phyloP scores from a whole-genome alignment of 2,888 invertebrate species.

The Drosophila subsilvestris region DNA sequence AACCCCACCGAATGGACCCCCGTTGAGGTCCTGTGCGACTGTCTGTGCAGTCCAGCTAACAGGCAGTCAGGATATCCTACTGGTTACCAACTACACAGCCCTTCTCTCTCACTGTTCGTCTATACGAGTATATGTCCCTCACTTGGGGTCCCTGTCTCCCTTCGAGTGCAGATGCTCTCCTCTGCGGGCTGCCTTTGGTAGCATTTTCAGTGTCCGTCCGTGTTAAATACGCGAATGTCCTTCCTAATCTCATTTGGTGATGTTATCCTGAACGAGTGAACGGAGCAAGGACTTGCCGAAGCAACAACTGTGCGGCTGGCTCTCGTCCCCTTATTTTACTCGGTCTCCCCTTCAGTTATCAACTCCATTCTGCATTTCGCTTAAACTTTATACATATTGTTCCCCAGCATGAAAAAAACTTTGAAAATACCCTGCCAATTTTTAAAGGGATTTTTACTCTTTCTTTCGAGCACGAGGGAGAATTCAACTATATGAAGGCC shows the following conservation, averaged over 20 bases:
- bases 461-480: too few species aligned
- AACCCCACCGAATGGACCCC: constrained; percentile 29
- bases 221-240: constrained; percentile 81
- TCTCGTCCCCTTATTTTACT: background rate
- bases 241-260: constrained; percentile 82
- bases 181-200: constrained; percentile 10
- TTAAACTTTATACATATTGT: constrained; percentile 72
- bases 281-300: constrained; percentile 29
- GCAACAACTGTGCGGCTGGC: constrained; percentile 28
- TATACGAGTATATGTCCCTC: background rate
- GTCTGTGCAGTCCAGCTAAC: constrained; percentile 60
- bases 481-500: too few species aligned
- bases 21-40: constrained; percentile 28
- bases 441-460: background rate
- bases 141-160: constrained; percentile 11
- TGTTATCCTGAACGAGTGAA: constrained; percentile 69
- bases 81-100: constrained; percentile 50
- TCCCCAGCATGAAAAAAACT: constrained; percentile 28
- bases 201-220: constrained; percentile 44
- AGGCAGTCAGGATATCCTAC: constrained; percentile 76
- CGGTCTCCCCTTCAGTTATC: constrained; percentile 22
- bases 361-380: constrained; percentile 62
- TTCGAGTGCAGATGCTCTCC: constrained; percentile 10
- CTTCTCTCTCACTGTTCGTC: background rate
- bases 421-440: constrained; percentile 35